phyloP scores from a whole-genome alignment of 2,797 vertebrate species.

The Triplophysa yarkandensis region DNA sequence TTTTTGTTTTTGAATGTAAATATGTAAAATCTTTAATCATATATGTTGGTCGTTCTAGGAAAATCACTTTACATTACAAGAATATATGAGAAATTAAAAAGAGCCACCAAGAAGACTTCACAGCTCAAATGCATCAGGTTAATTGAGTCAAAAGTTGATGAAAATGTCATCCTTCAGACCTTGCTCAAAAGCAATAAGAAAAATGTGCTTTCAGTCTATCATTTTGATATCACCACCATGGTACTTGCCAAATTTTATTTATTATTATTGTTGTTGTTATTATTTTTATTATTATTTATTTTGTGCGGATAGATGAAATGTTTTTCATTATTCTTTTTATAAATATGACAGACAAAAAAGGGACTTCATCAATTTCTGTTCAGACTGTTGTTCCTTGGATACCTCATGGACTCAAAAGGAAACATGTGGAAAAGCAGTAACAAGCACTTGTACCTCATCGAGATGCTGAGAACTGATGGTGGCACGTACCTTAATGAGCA shows the following conservation, averaged over 20 bases:
- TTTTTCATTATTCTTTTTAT: too few species aligned
- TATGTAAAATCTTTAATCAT: not conserved
- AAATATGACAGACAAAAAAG: conserved; percentile 77
- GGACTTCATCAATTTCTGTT: conserved; percentile 91
- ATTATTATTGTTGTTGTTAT: too few species aligned
- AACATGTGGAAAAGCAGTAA: conserved; percentile 87
- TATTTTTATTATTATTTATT: too few species aligned
- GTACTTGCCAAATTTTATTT: conserved; percentile 68
- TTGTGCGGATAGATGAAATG: too few species aligned
- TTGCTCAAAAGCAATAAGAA: conserved; percentile 69
- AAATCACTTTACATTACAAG: conserved; percentile 92
- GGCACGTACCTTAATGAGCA: conserved; percentile 59
- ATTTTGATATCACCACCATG: conserved; percentile 91
- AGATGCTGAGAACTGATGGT: conserved; percentile 77
- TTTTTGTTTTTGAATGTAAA: too few species aligned
- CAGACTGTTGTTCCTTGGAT: conserved; percentile 87
- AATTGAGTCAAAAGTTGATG: conserved; percentile 83
- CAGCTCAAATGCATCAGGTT: conserved; percentile 82
- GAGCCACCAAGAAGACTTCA: conserved; percentile 53
- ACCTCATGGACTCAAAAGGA: conserved; percentile 84
- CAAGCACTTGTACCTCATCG: conserved; percentile 86
- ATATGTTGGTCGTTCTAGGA: conserved; percentile 70
- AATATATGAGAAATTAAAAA: conserved; percentile 76
- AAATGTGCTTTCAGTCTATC: conserved; percentile 80
- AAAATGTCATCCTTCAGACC: conserved; percentile 80